Base-by-base conservation (phyloP, 1,140 invertebrate genomes). In the Apis cerana region DNA sequence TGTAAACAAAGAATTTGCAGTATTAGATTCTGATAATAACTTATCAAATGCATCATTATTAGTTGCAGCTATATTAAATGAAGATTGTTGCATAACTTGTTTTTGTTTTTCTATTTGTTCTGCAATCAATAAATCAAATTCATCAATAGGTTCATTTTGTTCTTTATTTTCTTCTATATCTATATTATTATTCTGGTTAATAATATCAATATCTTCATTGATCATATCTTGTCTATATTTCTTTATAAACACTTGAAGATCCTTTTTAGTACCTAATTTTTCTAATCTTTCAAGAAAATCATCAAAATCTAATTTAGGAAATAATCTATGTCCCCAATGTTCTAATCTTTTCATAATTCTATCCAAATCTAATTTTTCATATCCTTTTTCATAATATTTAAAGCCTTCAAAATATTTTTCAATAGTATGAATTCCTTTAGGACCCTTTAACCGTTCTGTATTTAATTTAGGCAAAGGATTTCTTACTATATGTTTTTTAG, bases 281-380 rank as follows among this genome's bases (percentile, higher is more conserved):
- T 98, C 98, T 72, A 98, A 95, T 93, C 96, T 96, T 75, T 96
- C 96, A 2, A 99, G 93, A 82, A 97, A 97, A 92, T 98, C 97
- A 90, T 97, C 96, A 94, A 99, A 99, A 27, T 96, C 95, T 88
- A 97, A 97, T 90, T 97, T 98, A 2, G 98, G 98, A 95, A 97
- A 99, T 65, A 99, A 91, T 80, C 98, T 95, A 92, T 99, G 98
- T 4, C 96, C 96, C 98, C 98, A 99, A 89, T 99, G 98, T 89
- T 99, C 97, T 74, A 99, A 90, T 86, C 96, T 96, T 62, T 97
- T 96, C 94, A 99, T 95, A 0, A 99, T 93, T 69, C 96, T 91
- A 90, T 97, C 95, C 21, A 99, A 94, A 94, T 99, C 98, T 84
- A 96, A 93, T 82, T 96, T 96, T 94, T 99, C 98, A 92, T 97